Evolutionary conservation across 1,140 invertebrate species (phyloP).

Genomic region (Anadara kagoshimensis): DNA sequence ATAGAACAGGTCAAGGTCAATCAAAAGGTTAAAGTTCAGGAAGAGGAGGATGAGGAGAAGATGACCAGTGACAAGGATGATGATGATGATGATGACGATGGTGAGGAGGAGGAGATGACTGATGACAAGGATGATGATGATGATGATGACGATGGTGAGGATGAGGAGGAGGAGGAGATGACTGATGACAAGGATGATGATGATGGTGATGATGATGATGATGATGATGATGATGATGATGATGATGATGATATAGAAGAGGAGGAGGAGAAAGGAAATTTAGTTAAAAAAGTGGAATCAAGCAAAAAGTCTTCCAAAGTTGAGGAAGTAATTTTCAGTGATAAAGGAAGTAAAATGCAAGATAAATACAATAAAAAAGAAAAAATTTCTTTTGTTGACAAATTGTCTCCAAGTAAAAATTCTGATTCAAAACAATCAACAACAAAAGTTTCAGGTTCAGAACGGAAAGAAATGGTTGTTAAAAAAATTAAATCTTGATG

Average conservation of each 20-base stretch:
- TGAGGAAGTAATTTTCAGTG: conserved; percentile 1
- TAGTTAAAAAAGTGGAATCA: conserved; percentile 5
- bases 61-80: neutral
- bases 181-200: conserved; percentile 1
- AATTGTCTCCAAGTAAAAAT: too few relatives aligned
- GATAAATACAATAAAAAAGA: neutral
- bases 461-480: conserved; percentile 40
- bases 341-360: neutral
- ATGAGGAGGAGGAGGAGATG: neutral
- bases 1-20: too few relatives aligned
- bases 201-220: neutral
- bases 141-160: neutral
- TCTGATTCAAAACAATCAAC: neutral
- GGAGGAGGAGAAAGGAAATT: conserved; percentile 1
- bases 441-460: conserved; percentile 7
- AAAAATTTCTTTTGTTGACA: too few relatives aligned
- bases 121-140: neutral
- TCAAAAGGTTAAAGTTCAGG: neutral
- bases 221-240: conserved; percentile 21
- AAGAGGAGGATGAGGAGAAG: neutral
- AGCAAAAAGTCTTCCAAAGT: neutral
- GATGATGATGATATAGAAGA: conserved; percentile 6
- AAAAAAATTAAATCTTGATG: conserved; percentile 47
- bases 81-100: neutral
- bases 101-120: neutral